Evolutionary conservation across 2,888 invertebrate genomes (phyloP).

Genomic region (Coenonympha glycerion): DNA sequence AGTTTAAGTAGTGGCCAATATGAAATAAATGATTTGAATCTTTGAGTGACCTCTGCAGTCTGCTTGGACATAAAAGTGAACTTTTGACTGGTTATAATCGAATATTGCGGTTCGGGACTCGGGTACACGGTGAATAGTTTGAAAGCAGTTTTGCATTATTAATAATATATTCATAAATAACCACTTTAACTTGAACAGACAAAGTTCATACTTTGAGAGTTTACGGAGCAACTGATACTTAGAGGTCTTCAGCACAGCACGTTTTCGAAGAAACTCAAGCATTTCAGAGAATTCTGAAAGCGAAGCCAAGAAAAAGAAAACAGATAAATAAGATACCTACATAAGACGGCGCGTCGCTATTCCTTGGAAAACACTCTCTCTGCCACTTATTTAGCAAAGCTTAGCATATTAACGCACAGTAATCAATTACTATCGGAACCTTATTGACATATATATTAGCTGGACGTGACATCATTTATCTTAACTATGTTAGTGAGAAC

Average conservation of each 20-base stretch:
- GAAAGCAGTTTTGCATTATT: no score
- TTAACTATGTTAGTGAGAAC: conserved; percentile 7
- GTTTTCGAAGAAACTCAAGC: background rate
- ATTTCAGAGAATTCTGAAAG: background rate
- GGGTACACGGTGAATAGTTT: no score
- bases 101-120: no score
- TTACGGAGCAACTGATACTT: background rate
- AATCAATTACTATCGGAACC: conserved; percentile 11
- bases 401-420: conserved; percentile 11
- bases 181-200: no score
- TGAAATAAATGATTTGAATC: no score
- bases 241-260: background rate
- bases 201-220: no score
- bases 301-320: conserved; percentile 12
- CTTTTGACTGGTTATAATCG: no score
- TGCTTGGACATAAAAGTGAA: no score
- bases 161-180: no score
- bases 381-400: conserved; percentile 11
- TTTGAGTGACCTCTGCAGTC: no score
- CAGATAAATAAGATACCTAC: conserved; percentile 16
- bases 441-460: conserved; percentile 14
- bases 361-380: conserved; percentile 20
- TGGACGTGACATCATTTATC: conserved; percentile 11
- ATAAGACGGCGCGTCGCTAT: conserved; percentile 8
- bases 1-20: no score